Base-by-base conservation (phyloP, 2,888 invertebrate genomes). In the Auanema freiburgensis region DNA sequence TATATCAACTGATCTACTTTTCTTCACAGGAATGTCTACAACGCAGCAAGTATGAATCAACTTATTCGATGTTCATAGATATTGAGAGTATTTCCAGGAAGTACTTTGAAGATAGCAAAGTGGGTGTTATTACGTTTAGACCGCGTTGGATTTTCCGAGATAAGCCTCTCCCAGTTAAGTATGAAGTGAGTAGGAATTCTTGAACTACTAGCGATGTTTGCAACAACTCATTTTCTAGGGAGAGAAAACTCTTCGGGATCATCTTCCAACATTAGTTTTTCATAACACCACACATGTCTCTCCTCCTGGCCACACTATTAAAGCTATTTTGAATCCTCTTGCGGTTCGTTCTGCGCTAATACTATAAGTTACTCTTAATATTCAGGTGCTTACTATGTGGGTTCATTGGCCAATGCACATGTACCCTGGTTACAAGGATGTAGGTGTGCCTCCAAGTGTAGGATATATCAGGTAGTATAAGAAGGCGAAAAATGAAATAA, bases 1-100 rank as follows among this genome's bases (percentile, higher is more conserved):
- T 11, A 43, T 12, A 43, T 43, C 43, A 11, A 14, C 43, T 43
- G 14, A 43, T 11, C 14, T 43, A 43, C 43, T 43, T 11, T 43
- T 12, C 12, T 12, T 43, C 12, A 14, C 24, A 62, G 62, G 62
- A 62, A 16, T 62, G 62, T 49, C 8, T 62, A 8, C 23, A 33
- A 4, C 46, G 62, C 16, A 41, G 23, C 23, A 18, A 51, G 16
- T 10, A 40, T 14, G 41, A 62, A 10, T 62, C 62, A 11, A 55
- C 42, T 23, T 41, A 42, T 24, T 33, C 56, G 1, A 23, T 57
- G 1, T 50, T 40, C 14, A 50, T 41, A 14, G 62, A 62, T 16
- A 33, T 56, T 24, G 56, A 62, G 40, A 24, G 62, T 25, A 49
- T 62, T 4, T 57, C 23, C n/a, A 59, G 59, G n/a, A 41, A 59